These are phyloP conservation scores for Hoplodrina ambigua DNA, from an alignment of 2,888 invertebrate species.

Conservation along the genomic window DNA sequence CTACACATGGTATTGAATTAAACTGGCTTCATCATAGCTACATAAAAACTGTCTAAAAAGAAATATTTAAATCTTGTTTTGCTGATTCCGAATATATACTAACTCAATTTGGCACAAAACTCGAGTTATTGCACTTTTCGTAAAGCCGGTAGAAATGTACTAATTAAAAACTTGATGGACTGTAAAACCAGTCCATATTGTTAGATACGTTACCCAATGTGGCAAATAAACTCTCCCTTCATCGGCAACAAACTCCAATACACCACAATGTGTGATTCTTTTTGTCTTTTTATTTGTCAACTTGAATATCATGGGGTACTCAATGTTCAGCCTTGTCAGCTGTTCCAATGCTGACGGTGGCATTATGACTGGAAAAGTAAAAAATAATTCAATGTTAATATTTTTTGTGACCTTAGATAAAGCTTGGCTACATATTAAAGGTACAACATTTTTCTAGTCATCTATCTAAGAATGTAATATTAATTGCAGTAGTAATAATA, in stretches of 20 bases:
- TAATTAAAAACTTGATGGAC: neutral
- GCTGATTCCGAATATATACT: too few relatives aligned
- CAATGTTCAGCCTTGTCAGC: slow-evolving; percentile 97
- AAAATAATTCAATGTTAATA: neutral
- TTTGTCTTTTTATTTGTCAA: slow-evolving; percentile 96
- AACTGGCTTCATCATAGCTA: too few relatives aligned
- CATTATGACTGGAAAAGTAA: slow-evolving; percentile 96
- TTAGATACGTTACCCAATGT: slow-evolving; percentile 95
- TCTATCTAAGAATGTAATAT: neutral
- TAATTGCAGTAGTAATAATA: neutral
- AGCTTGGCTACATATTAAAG: too few relatives aligned
- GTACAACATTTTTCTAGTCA: neutral
- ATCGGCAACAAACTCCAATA: slow-evolving; percentile 99
- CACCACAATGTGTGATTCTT: slow-evolving; percentile 98
- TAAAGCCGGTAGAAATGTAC: neutral
- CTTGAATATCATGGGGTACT: slow-evolving; percentile 99
- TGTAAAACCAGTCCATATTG: neutral
- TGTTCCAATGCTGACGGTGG: slow-evolving; percentile 98
- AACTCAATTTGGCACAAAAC: too few relatives aligned
- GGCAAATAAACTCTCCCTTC: slow-evolving; percentile 99
- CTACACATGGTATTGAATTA: too few relatives aligned
- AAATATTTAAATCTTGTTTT: too few relatives aligned
- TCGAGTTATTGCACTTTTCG: too few relatives aligned
- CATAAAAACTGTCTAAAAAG: too few relatives aligned
- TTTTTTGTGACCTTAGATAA: neutral